phyloP scores from a whole-genome alignment of 2,888 invertebrate genomes.

The Apotomis turbidana region DNA sequence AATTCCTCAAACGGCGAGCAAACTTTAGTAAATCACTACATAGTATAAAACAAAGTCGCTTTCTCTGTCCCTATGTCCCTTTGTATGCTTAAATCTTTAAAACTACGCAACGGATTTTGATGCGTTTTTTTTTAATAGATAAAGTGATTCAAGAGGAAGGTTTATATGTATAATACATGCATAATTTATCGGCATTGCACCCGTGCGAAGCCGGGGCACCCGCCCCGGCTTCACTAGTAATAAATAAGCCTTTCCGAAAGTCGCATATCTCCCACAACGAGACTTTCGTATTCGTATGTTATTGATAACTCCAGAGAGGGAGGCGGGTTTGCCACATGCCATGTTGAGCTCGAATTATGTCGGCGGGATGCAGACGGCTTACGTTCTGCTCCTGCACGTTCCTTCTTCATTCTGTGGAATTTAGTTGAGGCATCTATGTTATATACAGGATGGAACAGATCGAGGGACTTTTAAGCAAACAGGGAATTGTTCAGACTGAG shows the following conservation, averaged over 20 bases:
- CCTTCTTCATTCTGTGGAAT: background rate
- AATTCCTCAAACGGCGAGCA: background rate
- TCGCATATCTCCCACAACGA: background rate
- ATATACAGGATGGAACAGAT: background rate
- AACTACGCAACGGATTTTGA: no score
- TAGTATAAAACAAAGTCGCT: no score
- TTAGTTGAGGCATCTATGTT: background rate
- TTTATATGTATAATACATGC: no score
- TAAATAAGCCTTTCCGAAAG: background rate
- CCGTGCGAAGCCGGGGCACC: no score
- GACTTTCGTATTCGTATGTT: background rate
- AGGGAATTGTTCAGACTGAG: no score
- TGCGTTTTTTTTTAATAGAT: no score
- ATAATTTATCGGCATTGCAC: no score
- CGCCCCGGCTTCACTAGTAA: no score
- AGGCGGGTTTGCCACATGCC: slow-evolving; percentile 1
- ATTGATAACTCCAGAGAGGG: background rate
- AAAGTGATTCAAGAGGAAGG: no score
- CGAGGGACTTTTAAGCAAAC: no score
- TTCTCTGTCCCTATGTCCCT: no score
- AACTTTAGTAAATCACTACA: background rate
- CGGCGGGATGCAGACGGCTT: background rate
- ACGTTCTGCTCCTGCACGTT: background rate
- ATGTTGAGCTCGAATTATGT: slow-evolving; percentile 3
- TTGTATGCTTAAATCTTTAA: no score